A percentile compares a stretch with the other conserved stretches of the same genome.
Evolutionary conservation across 92 coral and sea anemone species (phyloP).

Genomic region (Meandrina meandrites): DNA sequence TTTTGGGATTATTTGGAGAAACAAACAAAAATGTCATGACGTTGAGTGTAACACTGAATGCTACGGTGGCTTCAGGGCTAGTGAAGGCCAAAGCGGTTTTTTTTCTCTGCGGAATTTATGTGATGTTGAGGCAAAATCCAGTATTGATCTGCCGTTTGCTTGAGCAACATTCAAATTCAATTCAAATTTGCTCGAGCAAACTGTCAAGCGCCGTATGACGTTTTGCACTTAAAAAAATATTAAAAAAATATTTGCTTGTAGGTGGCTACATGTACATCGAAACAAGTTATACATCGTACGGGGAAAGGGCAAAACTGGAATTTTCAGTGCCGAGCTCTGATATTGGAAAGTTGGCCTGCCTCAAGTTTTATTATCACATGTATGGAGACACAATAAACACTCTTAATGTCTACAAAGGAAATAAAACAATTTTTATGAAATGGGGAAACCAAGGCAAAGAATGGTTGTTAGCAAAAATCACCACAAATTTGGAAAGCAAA

Average conservation of each 20-base stretch:
- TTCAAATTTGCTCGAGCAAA: too few species aligned
- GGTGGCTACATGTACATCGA: slow-evolving; percentile 4
- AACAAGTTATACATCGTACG: background rate
- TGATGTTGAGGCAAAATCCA: too few species aligned
- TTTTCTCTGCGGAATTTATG: too few species aligned
- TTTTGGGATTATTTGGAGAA: too few species aligned
- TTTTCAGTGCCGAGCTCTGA: background rate
- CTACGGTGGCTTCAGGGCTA: too few species aligned
- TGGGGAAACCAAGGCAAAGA: background rate
- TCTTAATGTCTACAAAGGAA: background rate
- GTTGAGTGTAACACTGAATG: too few species aligned
- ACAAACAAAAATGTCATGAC: too few species aligned
- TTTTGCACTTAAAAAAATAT: too few species aligned
- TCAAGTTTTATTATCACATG: slow-evolving; percentile 12
- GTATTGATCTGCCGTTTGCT: too few species aligned
- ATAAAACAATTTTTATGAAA: background rate
- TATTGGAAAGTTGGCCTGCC: background rate
- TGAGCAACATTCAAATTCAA: too few species aligned
- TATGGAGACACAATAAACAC: background rate
- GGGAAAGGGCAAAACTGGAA: background rate
- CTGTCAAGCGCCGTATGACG: too few species aligned
- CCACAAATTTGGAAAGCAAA: background rate
- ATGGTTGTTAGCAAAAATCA: background rate
- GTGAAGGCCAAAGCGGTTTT: too few species aligned
- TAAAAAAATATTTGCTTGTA: background rate